Conservation (phyloP, 2,888 invertebrate genomes). For the Latheticus oryzae region DNA sequence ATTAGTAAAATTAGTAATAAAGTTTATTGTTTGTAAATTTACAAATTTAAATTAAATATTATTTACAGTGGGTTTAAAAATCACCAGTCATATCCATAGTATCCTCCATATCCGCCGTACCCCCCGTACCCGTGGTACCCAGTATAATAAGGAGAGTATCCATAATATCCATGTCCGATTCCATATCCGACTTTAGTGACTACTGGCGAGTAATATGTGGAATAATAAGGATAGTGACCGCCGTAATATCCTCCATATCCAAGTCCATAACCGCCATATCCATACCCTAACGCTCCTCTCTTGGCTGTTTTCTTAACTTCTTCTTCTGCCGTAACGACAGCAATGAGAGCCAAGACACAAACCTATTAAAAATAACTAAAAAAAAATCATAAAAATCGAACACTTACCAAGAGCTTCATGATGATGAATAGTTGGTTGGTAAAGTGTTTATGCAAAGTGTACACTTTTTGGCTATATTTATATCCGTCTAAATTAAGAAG, state of each 20-base stretch:
- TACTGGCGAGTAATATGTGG: slow-evolving; percentile 34
- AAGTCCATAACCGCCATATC: slow-evolving; percentile 46
- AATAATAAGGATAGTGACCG: slow-evolving; percentile 41
- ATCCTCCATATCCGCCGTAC: slow-evolving; percentile 42
- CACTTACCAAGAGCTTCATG: slow-evolving; percentile 53
- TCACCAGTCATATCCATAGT: slow-evolving; percentile 40
- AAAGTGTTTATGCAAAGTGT: slow-evolving; percentile 14
- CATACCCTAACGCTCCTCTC: slow-evolving; percentile 51
- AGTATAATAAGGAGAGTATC: slow-evolving; percentile 39
- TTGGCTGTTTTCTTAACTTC: slow-evolving; percentile 55
- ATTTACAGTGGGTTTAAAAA: not conserved
- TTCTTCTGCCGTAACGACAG: slow-evolving; percentile 40
- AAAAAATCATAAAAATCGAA: slow-evolving; percentile 17
- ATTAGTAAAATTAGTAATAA: no score
- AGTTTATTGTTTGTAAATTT: no score
- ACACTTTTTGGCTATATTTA: slow-evolving; percentile 32
- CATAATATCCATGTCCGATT: slow-evolving; percentile 40
- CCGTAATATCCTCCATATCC: slow-evolving; percentile 38
- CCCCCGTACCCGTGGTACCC: slow-evolving; percentile 49
- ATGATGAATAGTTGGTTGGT: slow-evolving; percentile 17
- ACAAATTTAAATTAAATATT: no score
- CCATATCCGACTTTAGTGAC: slow-evolving; percentile 38
- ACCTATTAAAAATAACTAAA: no score
- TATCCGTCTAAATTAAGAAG: slow-evolving; percentile 26
- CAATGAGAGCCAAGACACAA: slow-evolving; percentile 19